phyloP scores from a whole-genome alignment of 2,888 invertebrate genomes.

The Gisinianus flammeolus region DNA sequence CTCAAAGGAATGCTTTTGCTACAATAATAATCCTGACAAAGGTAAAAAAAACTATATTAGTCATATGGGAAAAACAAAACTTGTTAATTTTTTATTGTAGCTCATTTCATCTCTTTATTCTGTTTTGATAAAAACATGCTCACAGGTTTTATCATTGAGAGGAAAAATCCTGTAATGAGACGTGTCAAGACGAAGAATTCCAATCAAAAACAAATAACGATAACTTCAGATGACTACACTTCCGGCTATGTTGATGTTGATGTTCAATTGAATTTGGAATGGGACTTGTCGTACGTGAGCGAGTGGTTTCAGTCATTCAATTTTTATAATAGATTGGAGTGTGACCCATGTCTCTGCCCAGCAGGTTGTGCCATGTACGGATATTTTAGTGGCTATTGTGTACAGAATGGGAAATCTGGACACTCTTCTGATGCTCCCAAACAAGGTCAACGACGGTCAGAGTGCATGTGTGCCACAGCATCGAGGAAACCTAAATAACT shows the following conservation, averaged over 20 bases:
- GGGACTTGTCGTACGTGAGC: constrained; percentile 23
- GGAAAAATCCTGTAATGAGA: constrained; percentile 10
- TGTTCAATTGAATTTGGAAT: constrained; percentile 26
- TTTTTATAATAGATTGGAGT: constrained; percentile 29
- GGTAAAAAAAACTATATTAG: background rate
- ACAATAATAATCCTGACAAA: constrained; percentile 26
- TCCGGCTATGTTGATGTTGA: constrained; percentile 38
- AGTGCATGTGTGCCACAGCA: constrained; percentile 31
- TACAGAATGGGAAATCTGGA: too few relatives aligned
- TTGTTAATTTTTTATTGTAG: background rate
- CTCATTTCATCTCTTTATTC: background rate
- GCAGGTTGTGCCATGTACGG: constrained; percentile 27
- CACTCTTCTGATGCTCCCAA: background rate
- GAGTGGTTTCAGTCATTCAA: constrained; percentile 35
- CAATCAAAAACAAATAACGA: constrained; percentile 17
- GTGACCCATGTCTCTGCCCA: constrained; percentile 29
- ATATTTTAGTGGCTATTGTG: constrained; percentile 22
- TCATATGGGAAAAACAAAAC: background rate
- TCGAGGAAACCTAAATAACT: background rate
- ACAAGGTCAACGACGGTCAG: background rate
- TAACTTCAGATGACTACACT: constrained; percentile 28
- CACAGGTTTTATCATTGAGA: constrained; percentile 26
- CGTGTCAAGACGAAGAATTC: constrained; percentile 4
- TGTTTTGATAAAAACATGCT: too few relatives aligned
- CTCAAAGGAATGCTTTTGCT: constrained; percentile 22